Percentiles rank a stretch among this genome's conserved stretches.
phyloP scores from a whole-genome alignment of 2,888 invertebrate genomes.

The Hemistola chrysoprasaria region DNA sequence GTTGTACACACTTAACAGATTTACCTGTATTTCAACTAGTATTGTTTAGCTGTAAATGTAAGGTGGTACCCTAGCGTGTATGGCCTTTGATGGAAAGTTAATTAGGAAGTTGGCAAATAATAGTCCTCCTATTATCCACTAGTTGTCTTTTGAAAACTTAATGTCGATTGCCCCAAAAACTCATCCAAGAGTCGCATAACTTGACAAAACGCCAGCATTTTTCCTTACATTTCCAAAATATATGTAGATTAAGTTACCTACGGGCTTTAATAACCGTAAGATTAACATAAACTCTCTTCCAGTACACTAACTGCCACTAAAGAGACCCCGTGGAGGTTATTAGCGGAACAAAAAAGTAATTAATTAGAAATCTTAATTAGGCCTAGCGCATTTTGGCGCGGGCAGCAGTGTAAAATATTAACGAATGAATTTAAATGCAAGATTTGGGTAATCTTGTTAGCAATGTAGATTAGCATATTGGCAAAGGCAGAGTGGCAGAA shows the following conservation, averaged over 20 bases:
- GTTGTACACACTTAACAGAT: no score
- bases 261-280: conserved; percentile 16
- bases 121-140: no score
- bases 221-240: conserved; percentile 1
- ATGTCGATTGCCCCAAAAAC: no score
- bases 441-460: conserved; percentile 14
- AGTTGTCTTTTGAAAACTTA: no score
- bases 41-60: no score
- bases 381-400: conserved; percentile 15
- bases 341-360: conserved; percentile 16
- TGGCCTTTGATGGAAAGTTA: no score
- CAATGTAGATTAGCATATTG: conserved; percentile 9
- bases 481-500: no score
- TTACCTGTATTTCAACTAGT: no score
- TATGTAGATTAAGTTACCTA: conserved; percentile 3
- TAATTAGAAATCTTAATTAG: conserved; percentile 22
- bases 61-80: no score
- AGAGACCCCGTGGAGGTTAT: conserved; percentile 9
- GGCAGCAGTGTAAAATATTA: conserved; percentile 16
- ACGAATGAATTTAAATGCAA: conserved; percentile 14
- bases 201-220: not conserved
- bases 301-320: conserved; percentile 9
- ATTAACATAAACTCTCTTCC: conserved; percentile 16
- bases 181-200: no score
- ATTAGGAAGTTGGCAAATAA: no score